phyloP scores from a whole-genome alignment of 2,113 vertebrate genomes.

The Theristicus caerulescens region DNA sequence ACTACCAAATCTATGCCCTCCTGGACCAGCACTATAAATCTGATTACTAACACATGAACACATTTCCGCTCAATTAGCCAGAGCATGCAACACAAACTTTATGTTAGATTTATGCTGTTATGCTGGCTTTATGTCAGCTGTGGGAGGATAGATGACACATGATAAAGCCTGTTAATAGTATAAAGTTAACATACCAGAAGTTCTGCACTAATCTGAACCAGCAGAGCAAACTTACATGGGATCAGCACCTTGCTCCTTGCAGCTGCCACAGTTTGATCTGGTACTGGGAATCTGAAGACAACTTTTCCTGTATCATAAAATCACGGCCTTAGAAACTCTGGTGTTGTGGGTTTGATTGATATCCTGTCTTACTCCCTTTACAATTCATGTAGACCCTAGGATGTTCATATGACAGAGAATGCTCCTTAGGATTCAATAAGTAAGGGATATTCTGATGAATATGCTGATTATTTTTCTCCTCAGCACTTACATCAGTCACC shows the following conservation, averaged over 20 bases:
- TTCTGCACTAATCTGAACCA: not conserved
- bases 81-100: not conserved
- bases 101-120: not conserved
- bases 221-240: not conserved
- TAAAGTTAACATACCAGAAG: not conserved
- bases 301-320: not conserved
- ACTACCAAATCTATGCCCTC: not conserved
- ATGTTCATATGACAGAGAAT: not conserved
- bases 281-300: not conserved
- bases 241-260: not conserved
- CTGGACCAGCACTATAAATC: not conserved
- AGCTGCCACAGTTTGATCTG: not conserved
- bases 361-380: not conserved
- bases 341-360: not conserved
- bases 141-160: not conserved
- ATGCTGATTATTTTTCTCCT: not conserved
- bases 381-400: not conserved
- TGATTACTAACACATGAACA: not conserved
- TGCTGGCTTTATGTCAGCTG: not conserved
- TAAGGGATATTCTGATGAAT: not conserved
- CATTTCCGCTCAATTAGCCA: not conserved
- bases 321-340: not conserved
- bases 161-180: not conserved
- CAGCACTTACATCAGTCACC: not conserved
- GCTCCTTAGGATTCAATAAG: not conserved